These are phyloP conservation scores for Callipepla squamata DNA, from an alignment of 2,113 vertebrate species.

Conservation along the genomic window DNA sequence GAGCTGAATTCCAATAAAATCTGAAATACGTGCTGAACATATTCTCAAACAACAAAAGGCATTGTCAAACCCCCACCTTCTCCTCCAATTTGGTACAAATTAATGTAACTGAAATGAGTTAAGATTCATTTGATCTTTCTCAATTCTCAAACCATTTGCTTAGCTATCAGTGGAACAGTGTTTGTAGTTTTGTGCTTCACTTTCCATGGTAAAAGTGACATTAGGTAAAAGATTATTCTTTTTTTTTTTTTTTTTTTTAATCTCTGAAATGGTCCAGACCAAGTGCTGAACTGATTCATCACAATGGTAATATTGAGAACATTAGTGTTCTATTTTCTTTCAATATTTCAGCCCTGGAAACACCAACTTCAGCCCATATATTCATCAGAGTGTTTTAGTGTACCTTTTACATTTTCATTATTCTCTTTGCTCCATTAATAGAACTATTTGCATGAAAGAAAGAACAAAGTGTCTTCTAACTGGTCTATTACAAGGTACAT, in stretches of 20 bases:
- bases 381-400: constrained; percentile 56
- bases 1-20: background rate
- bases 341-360: background rate
- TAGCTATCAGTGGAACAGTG: background rate
- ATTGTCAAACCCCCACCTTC: accelerated
- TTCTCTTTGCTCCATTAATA: constrained; percentile 55
- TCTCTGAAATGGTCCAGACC: background rate
- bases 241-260: background rate
- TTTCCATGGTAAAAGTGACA: background rate
- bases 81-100: background rate
- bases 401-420: constrained; percentile 59
- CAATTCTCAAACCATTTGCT: background rate
- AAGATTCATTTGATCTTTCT: background rate
- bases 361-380: background rate
- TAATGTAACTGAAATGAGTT: background rate
- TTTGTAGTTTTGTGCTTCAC: background rate
- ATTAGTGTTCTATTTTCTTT: background rate
- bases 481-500: constrained; percentile 54
- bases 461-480: constrained; percentile 67
- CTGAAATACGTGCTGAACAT: background rate
- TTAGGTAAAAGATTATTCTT: accelerated
- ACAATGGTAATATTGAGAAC: background rate
- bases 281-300: background rate
- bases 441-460: constrained; percentile 57
- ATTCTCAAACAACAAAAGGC: background rate